These are phyloP conservation scores for Ciconia maguari DNA, from an alignment of 2,113 vertebrate species.

Conservation along the genomic window DNA sequence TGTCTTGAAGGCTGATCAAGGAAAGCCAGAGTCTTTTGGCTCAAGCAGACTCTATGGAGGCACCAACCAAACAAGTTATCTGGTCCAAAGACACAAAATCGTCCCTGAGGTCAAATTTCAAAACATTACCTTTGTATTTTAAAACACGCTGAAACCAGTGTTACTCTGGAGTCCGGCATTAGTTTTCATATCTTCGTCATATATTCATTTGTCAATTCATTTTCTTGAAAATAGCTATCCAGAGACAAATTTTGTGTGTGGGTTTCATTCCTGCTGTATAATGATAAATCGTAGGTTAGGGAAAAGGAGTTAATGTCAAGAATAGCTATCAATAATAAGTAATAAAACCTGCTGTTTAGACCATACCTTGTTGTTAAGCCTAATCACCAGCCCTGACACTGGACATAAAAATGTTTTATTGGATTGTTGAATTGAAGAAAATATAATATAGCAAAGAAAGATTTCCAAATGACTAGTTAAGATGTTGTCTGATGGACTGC, in stretches of 20 bases:
- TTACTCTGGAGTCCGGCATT: not conserved
- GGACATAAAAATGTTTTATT: not conserved
- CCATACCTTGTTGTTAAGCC: not conserved
- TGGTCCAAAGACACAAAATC: not conserved
- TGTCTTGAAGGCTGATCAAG: not conserved
- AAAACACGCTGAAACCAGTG: not conserved
- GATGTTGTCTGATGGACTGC: not conserved
- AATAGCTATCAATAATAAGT: not conserved
- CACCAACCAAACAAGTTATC: not conserved
- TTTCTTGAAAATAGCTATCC: not conserved
- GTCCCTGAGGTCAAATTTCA: not conserved
- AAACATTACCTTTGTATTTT: not conserved
- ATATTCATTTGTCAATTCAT: not conserved
- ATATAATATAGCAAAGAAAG: not conserved
- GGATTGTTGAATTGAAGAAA: not conserved
- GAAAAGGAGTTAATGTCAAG: not conserved
- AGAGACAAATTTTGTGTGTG: not conserved
- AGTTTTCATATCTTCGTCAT: not conserved
- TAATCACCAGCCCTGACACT: not conserved
- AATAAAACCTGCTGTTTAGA: not conserved
- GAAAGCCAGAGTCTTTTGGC: not conserved
- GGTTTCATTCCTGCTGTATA: not conserved
- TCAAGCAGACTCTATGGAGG: not conserved
- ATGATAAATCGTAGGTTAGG: accelerated
- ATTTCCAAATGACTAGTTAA: not conserved